These are phyloP conservation scores for Bombyx mori DNA, from an alignment of 1,140 invertebrate species.

Conservation along the genomic window DNA sequence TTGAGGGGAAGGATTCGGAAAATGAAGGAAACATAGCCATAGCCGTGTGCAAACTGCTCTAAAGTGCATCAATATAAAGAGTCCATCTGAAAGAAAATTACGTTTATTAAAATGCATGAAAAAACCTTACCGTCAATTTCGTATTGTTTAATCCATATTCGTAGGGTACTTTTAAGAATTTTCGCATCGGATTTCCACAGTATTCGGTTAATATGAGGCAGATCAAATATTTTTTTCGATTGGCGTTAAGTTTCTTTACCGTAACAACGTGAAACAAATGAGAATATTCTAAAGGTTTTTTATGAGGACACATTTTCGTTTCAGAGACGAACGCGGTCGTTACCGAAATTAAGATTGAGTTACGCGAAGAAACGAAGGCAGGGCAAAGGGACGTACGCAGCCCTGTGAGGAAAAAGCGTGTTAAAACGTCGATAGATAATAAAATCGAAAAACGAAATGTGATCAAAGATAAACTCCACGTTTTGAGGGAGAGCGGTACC, in stretches of 20 bases:
- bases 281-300: not conserved
- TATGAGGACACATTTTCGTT: slow-evolving; percentile 9
- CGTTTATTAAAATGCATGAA: too few species aligned
- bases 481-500: slow-evolving; percentile 6
- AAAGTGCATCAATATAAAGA: too few species aligned
- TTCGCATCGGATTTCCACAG: not conserved
- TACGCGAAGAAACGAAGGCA: not conserved
- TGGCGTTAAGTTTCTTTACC: slow-evolving; percentile 1
- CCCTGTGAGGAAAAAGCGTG: too few species aligned
- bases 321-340: slow-evolving; percentile 4
- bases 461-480: slow-evolving; percentile 3
- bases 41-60: too few species aligned
- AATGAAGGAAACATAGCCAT: not conserved
- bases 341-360: slow-evolving; percentile 6
- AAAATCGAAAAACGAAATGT: slow-evolving; percentile 1
- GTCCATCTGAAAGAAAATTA: too few species aligned
- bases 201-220: too few species aligned
- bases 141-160: too few species aligned
- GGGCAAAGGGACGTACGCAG: not conserved
- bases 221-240: not conserved
- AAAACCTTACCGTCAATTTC: too few species aligned
- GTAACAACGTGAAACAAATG: not conserved
- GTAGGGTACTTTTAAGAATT: too few species aligned
- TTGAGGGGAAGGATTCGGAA: slow-evolving; percentile 7
- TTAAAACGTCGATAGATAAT: too few species aligned